These are phyloP conservation scores for Entelurus aequoreus DNA, from an alignment of 2,113 vertebrate species.

Conservation along the genomic window DNA sequence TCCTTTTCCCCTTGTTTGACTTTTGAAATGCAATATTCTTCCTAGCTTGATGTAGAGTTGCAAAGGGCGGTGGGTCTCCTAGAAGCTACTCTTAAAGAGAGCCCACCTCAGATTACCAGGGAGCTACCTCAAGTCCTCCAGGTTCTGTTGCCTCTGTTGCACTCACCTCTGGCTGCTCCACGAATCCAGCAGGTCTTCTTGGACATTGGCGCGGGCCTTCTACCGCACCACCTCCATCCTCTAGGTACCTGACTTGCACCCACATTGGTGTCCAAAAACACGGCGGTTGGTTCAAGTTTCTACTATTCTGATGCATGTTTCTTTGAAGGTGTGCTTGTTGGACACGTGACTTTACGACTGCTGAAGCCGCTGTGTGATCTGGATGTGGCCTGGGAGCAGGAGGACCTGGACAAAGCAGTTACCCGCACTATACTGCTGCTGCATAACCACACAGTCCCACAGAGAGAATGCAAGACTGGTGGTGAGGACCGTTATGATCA, in stretches of 20 bases:
- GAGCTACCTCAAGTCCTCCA: constrained; percentile 83
- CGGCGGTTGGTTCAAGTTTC: neutral
- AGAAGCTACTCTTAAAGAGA: constrained; percentile 74
- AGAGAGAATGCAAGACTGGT: constrained; percentile 73
- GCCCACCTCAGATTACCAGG: constrained; percentile 77
- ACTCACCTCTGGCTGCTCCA: constrained; percentile 88
- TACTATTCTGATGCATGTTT: neutral
- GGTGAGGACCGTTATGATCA: constrained; percentile 35
- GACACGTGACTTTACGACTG: constrained; percentile 88
- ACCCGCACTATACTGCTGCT: constrained; percentile 79
- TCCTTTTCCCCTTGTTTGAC: neutral
- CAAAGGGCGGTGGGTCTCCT: constrained; percentile 79
- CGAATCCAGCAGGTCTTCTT: constrained; percentile 79
- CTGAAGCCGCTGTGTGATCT: constrained; percentile 88
- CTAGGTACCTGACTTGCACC: constrained; percentile 71
- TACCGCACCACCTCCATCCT: constrained; percentile 79
- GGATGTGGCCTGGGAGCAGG: constrained; percentile 87
- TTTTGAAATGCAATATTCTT: constrained; percentile 1
- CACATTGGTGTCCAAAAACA: neutral
- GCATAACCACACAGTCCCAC: constrained; percentile 78
- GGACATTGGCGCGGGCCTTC: constrained; percentile 81
- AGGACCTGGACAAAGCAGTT: constrained; percentile 81
- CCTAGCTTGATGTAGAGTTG: constrained; percentile 83
- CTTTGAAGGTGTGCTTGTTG: constrained; percentile 79
- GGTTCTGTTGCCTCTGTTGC: constrained; percentile 82